phyloP scores from a whole-genome alignment of 1,140 invertebrate genomes.

The Riptortus pedestris region DNA sequence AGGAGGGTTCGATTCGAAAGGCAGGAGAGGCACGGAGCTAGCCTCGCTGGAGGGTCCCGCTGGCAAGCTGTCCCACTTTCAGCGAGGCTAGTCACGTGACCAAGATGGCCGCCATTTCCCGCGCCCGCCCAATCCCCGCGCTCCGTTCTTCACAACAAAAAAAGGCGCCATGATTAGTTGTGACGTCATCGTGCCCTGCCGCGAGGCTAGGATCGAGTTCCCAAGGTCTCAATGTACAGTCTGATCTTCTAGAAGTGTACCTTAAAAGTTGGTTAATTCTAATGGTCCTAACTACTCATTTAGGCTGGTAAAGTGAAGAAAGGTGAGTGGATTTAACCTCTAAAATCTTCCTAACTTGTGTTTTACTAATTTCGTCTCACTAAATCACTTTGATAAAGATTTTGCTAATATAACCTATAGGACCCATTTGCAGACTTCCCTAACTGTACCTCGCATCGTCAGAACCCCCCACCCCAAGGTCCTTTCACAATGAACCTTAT shows the following conservation, averaged over 20 bases:
- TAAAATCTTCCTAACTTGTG: neutral
- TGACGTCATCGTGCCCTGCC: slow-evolving; percentile 15
- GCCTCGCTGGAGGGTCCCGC: slow-evolving; percentile 13
- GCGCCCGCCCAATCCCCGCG: slow-evolving; percentile 15
- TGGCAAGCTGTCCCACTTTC: slow-evolving; percentile 15
- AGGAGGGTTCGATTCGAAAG: slow-evolving; percentile 24
- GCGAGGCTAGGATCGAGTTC: slow-evolving; percentile 23
- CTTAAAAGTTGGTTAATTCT: neutral
- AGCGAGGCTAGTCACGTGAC: slow-evolving; percentile 20
- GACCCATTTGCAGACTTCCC: slow-evolving; percentile 9
- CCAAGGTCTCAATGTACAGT: slow-evolving; percentile 27
- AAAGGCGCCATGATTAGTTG: slow-evolving; percentile 21
- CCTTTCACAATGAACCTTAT: slow-evolving; percentile 17
- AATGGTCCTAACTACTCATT: neutral
- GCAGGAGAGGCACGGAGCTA: slow-evolving; percentile 12
- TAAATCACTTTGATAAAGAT: neutral
- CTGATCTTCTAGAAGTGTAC: slow-evolving; percentile 14
- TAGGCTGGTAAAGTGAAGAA: neutral
- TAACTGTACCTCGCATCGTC: slow-evolving; percentile 12
- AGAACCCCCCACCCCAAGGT: slow-evolving; percentile 17
- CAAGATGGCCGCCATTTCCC: slow-evolving; percentile 15
- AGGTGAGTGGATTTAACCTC: neutral
- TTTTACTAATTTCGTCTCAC: neutral
- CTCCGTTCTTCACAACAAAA: slow-evolving; percentile 4
- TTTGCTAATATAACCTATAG: neutral